phyloP scores from a whole-genome alignment of 2,888 invertebrate genomes.

The Leptogaster cylindrica region DNA sequence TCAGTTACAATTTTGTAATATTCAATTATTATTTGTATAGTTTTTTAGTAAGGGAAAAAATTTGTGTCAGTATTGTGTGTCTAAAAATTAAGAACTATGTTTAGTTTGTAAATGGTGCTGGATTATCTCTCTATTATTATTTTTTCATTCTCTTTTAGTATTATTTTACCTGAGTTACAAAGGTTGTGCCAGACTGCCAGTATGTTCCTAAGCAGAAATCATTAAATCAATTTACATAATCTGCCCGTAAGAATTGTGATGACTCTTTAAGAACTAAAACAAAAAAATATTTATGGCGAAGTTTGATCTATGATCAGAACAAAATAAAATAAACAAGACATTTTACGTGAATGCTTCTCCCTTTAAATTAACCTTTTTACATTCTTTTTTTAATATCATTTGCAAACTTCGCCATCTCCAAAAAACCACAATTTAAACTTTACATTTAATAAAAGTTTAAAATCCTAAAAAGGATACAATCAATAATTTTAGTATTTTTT shows the following conservation, averaged over 20 bases:
- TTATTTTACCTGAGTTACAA: slow-evolving; percentile 19
- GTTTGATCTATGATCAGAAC: background rate
- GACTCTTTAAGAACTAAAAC: background rate
- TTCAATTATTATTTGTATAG: background rate
- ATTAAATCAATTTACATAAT: no score
- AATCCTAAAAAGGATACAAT: slow-evolving; percentile 42
- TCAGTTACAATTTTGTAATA: slow-evolving; percentile 22
- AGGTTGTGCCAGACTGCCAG: slow-evolving; percentile 11
- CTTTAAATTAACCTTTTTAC: slow-evolving; percentile 6
- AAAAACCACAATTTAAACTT: slow-evolving; percentile 18
- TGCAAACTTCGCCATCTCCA: slow-evolving; percentile 30
- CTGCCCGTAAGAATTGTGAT: background rate
- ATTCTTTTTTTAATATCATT: slow-evolving; percentile 22
- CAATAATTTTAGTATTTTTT: slow-evolving; percentile 47
- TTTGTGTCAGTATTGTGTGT: slow-evolving; percentile 20
- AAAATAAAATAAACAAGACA: slow-evolving; percentile 1
- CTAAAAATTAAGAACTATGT: slow-evolving; percentile 19
- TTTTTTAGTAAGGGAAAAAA: slow-evolving; percentile 14
- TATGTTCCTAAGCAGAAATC: slow-evolving; percentile 10
- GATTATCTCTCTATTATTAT: no score
- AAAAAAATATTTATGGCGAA: slow-evolving; percentile 30
- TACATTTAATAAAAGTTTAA: slow-evolving; percentile 22
- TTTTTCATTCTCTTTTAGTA: background rate
- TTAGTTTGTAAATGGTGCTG: slow-evolving; percentile 6
- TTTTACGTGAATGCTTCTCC: slow-evolving; percentile 3